Evolutionary conservation across 2,888 invertebrate species (phyloP), one percentile per base, ranked within the genome.

Genomic region (Cetonia aurata): DNA sequence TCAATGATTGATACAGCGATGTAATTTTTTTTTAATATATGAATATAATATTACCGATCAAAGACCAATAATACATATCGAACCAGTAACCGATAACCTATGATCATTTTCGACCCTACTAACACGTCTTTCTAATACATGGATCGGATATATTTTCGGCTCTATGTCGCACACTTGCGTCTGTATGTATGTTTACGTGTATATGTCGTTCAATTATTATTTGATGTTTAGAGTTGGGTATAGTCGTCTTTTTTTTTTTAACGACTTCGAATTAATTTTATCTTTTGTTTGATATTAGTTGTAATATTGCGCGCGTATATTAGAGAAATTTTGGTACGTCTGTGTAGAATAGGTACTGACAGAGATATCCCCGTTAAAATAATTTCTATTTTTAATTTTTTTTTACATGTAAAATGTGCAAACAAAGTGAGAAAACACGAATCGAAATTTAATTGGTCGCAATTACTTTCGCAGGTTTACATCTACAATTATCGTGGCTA

Each of bases 21-120:
- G 62, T 48, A 62, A 33, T 33, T 48, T 48, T 62, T 62, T 62
- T 17, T 62, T 48, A 9, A 62, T 50, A 62, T 48, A 62, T 50
- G 25, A 50, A 17, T 50, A 50, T 50, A 50, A 15, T 62, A 62
- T 62, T 48, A 62, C 62, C 44, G 62, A 62, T 62, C 62, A 62
- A 62, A 62, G 62, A 62, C 62, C 62, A 62, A 62, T 62, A 62
- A 62, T 62, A 62, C 48, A 62, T 62, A 62, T 62, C 62, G 62
- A 62, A 62, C 62, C 13, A 62, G 17, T 41, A 6, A 10, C 25
- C 25, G 62, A 62, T 62, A 62, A 62, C 62, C 62, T 62, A 62
- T 62, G 62, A 62, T 62, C 62, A 33, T 31, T 50, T 62, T 52
- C 25, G 25, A 25, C 25, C 25, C 25, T 25, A 25, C 25, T 25